Conservation (phyloP, 2,113 vertebrate genomes). For the Bufo bufo region DNA sequence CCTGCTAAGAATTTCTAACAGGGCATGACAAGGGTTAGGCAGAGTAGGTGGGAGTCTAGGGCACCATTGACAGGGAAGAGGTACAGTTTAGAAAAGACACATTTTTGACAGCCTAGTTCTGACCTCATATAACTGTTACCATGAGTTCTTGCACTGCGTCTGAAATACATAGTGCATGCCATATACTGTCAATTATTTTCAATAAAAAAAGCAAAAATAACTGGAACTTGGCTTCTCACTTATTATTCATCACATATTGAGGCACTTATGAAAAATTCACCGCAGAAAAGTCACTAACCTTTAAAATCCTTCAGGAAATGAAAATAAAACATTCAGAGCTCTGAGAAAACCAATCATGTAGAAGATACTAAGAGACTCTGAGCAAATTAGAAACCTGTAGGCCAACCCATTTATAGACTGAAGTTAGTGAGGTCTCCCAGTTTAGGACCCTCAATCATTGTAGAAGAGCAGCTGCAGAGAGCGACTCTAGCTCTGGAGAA, state of each 20-base stretch:
- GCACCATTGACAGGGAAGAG: too few species aligned
- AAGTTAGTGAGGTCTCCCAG: background rate
- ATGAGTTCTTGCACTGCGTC: background rate
- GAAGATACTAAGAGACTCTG: background rate
- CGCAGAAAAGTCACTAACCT: background rate
- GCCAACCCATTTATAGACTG: background rate
- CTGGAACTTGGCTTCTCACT: background rate
- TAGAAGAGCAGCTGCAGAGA: too few species aligned
- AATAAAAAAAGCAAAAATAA: background rate
- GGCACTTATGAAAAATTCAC: background rate
- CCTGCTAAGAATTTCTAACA: too few species aligned
- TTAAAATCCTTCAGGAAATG: background rate
- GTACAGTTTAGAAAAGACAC: too few species aligned
- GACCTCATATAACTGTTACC: background rate
- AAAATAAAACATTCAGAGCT: background rate
- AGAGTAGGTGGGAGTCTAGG: too few species aligned
- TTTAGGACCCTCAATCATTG: too few species aligned
- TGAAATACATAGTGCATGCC: too few species aligned
- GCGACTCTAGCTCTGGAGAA: too few species aligned
- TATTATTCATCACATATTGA: background rate
- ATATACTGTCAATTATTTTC: background rate
- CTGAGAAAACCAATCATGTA: background rate
- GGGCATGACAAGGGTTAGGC: too few species aligned
- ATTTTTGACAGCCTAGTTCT: too few species aligned
- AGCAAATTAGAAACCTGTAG: background rate